phyloP scores from a whole-genome alignment of 2,797 vertebrate genomes.

The Toxotes lorentzi region DNA sequence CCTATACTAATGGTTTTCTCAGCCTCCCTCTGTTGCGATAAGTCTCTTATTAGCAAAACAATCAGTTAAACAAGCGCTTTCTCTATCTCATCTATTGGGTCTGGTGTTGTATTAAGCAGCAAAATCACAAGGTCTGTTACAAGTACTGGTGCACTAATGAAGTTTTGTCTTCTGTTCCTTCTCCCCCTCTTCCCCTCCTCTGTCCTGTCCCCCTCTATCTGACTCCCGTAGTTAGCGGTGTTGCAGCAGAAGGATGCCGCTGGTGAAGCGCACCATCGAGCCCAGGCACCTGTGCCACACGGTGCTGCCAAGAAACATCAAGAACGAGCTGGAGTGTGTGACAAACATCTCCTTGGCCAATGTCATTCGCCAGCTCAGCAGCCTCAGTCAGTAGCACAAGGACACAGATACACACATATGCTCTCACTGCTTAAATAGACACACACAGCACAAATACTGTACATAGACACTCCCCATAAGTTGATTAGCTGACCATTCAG shows the following conservation, averaged over 20 bases:
- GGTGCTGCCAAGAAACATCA: slow-evolving; percentile 94
- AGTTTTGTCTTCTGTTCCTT: slow-evolving; percentile 6
- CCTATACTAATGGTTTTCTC: slow-evolving; percentile 13
- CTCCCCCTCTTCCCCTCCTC: neutral
- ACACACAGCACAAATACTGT: neutral
- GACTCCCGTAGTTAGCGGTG: slow-evolving; percentile 70
- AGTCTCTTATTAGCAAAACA: slow-evolving; percentile 1
- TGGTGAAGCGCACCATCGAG: slow-evolving; percentile 99
- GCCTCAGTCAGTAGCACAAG: slow-evolving; percentile 92
- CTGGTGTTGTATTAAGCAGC: neutral
- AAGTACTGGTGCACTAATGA: slow-evolving; percentile 28
- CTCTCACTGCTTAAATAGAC: slow-evolving; percentile 12
- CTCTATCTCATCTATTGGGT: slow-evolving; percentile 49
- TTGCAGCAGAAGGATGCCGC: slow-evolving; percentile 90
- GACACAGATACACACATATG: neutral
- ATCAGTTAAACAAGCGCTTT: slow-evolving; percentile 60
- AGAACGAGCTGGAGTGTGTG: slow-evolving; percentile 98
- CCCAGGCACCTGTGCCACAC: slow-evolving; percentile 98
- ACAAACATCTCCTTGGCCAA: slow-evolving; percentile 99
- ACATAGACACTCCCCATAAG: neutral
- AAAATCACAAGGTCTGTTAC: neutral
- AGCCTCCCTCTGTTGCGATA: neutral
- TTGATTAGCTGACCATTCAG: neutral
- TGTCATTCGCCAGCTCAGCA: slow-evolving; percentile 98
- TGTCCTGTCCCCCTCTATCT: slow-evolving; percentile 69